phyloP scores from a whole-genome alignment of 2,113 vertebrate genomes.

The Protomyctophum bolini region DNA sequence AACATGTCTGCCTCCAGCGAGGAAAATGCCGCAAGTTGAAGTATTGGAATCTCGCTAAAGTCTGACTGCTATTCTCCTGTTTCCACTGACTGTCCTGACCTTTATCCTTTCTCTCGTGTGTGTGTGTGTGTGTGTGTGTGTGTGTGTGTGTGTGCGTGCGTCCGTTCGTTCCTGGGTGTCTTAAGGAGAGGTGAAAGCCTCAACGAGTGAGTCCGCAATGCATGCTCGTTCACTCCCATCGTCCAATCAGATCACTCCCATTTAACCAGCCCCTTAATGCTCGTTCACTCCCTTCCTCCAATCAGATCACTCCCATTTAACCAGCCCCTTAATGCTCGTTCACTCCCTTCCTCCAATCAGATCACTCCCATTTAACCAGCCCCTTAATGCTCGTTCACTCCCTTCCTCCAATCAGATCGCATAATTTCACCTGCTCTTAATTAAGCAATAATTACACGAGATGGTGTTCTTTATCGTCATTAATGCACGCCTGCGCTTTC shows the following conservation, averaged over 20 bases:
- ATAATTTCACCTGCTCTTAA: no score
- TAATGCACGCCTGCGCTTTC: no score
- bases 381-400: conserved; percentile 16
- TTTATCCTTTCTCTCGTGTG: neutral
- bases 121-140: no score
- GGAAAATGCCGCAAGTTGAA: no score
- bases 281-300: conserved; percentile 16
- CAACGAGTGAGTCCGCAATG: conserved; percentile 72
- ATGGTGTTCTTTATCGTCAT: no score
- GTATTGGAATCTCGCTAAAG: no score
- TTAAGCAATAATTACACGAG: no score
- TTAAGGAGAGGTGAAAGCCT: conserved; percentile 74
- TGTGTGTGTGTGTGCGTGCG: conserved; percentile 22
- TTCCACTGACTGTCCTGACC: neutral
- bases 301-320: conserved; percentile 25
- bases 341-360: conserved; percentile 15
- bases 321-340: conserved; percentile 8
- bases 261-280: conserved; percentile 8
- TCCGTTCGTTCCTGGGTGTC: conserved; percentile 56
- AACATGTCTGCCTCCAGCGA: no score
- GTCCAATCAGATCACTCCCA: conserved; percentile 24
- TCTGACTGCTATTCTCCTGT: no score
- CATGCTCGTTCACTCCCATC: conserved; percentile 26
- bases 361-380: conserved; percentile 16
- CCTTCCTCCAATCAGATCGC: conserved; percentile 17